A percentile compares a stretch with the other conserved stretches of the same genome.
These are phyloP conservation scores for Atractosteus spatula DNA, from an alignment of 2,113 vertebrate genomes.

Conservation along the genomic window DNA sequence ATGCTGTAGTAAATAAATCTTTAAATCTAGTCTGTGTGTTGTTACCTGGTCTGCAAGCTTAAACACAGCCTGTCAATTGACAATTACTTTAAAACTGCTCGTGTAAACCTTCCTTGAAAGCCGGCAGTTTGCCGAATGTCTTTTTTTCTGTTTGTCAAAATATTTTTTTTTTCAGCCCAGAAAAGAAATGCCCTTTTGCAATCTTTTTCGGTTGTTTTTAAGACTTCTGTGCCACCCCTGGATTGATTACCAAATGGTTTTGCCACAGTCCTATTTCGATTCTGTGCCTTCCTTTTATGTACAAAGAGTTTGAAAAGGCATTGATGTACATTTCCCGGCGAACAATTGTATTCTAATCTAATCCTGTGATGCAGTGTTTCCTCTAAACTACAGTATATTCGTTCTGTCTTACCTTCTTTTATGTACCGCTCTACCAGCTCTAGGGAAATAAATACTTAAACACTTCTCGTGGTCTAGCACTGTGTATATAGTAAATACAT, in stretches of 20 bases:
- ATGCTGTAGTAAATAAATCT: too few species aligned
- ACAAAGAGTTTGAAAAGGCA: background rate
- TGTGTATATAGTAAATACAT: background rate
- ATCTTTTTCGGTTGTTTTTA: too few species aligned
- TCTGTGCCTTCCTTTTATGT: background rate
- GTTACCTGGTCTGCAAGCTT: too few species aligned
- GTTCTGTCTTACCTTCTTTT: background rate
- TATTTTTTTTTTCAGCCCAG: too few species aligned
- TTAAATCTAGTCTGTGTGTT: too few species aligned
- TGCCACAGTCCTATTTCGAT: background rate
- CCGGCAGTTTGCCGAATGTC: too few species aligned
- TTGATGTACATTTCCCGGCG: background rate
- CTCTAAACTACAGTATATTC: background rate
- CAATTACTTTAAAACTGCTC: too few species aligned
- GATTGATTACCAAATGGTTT: background rate
- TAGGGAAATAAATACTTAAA: slow-evolving; percentile 1
- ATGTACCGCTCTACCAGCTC: background rate
- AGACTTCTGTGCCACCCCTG: too few species aligned
- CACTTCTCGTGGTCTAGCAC: background rate
- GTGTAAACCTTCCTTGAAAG: too few species aligned
- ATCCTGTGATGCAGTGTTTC: background rate
- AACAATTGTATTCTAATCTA: background rate
- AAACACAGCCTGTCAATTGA: too few species aligned
- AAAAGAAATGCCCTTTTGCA: too few species aligned
- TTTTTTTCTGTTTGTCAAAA: too few species aligned